Conservation (phyloP, 2,113 vertebrate genomes). For the Okapia johnstoni region DNA sequence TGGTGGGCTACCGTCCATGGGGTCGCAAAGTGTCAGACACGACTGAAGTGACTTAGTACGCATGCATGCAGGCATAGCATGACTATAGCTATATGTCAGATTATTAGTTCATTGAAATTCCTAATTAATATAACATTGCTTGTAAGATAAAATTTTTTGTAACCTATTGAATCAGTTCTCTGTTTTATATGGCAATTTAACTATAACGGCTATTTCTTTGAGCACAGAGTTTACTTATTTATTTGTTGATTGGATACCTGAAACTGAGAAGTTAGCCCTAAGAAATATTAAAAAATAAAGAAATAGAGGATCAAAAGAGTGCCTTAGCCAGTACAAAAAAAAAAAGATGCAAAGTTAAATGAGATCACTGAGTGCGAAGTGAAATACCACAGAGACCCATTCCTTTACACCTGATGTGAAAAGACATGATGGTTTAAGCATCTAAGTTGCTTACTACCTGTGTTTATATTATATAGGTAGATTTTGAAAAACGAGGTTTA, state of each 20-base stretch:
- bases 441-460: background rate
- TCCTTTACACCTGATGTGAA: background rate
- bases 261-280: background rate
- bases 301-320: background rate
- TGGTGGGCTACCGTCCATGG: background rate
- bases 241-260: background rate
- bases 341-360: background rate
- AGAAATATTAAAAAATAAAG: background rate
- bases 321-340: background rate
- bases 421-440: background rate
- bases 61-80: background rate
- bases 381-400: background rate
- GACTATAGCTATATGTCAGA: background rate
- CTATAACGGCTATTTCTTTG: background rate
- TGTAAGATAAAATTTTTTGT: background rate
- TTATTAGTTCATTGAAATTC: background rate
- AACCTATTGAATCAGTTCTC: background rate
- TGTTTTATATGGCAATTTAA: background rate
- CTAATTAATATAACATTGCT: background rate
- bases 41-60: background rate
- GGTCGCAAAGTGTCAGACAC: background rate
- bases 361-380: background rate
- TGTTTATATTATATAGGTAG: background rate
- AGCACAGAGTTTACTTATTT: background rate
- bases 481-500: background rate